Conservation (phyloP, 1,140 invertebrate species). For the Tigriopus japonicus region DNA sequence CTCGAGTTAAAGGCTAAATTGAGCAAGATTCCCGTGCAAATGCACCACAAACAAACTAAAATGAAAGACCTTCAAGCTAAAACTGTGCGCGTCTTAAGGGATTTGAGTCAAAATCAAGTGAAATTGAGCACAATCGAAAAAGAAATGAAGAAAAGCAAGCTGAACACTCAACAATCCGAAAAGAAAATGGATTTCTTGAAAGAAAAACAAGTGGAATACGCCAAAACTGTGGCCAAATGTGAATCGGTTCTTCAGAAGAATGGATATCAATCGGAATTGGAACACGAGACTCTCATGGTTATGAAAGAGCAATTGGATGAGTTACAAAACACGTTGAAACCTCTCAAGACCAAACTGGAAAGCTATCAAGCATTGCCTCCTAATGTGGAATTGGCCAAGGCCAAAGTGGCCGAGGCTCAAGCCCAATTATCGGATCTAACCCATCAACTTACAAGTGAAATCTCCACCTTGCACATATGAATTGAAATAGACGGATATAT, state of each 20-base stretch:
- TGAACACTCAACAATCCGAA: background rate
- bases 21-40: too few relatives aligned
- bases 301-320: background rate
- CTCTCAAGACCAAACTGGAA: background rate
- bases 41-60: too few relatives aligned
- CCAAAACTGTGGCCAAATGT: background rate
- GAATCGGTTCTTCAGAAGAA: background rate
- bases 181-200: background rate
- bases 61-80: too few relatives aligned
- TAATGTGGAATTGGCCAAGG: background rate
- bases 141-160: too few relatives aligned
- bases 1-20: too few relatives aligned
- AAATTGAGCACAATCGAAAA: too few relatives aligned
- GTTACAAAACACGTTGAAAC: background rate
- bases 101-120: too few relatives aligned
- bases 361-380: background rate
- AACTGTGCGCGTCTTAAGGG: too few relatives aligned
- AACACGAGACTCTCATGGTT: background rate
- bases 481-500: too few relatives aligned
- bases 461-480: too few relatives aligned
- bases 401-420: background rate
- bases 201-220: background rate
- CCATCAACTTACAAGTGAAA: too few relatives aligned
- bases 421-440: too few relatives aligned
- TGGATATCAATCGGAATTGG: background rate